These are phyloP conservation scores for Rhineura floridana DNA, from an alignment of 2,113 vertebrate species.

Conservation along the genomic window DNA sequence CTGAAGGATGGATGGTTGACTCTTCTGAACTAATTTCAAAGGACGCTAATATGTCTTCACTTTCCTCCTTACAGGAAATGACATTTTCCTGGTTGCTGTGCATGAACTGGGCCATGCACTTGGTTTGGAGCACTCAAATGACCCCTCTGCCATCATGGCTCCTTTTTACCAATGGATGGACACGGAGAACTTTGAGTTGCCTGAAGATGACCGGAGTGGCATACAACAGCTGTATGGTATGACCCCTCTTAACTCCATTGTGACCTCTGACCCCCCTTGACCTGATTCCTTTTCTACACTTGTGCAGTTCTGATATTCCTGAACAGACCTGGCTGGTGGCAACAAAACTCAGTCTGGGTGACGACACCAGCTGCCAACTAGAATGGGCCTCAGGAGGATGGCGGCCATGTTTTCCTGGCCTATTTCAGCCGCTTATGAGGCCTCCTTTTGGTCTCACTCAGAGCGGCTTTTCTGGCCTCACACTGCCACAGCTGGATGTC, in stretches of 20 bases:
- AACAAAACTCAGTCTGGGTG: background rate
- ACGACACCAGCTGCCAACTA: too few species aligned
- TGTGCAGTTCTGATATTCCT: background rate
- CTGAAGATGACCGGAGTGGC: constrained; percentile 86
- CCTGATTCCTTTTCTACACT: background rate
- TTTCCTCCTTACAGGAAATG: constrained; percentile 77
- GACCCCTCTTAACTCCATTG: background rate
- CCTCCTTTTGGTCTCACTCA: background rate
- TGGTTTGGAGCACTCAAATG: constrained; percentile 89
- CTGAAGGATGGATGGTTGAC: too few species aligned
- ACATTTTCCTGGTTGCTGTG: constrained; percentile 90
- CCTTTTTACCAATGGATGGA: constrained; percentile 96
- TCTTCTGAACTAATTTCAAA: background rate
- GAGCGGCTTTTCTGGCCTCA: background rate
- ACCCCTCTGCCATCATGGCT: constrained; percentile 91
- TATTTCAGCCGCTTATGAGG: background rate
- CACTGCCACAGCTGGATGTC: too few species aligned
- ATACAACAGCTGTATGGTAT: constrained; percentile 89
- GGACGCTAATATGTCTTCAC: rapidly evolving
- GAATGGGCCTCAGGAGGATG: background rate
- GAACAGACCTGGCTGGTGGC: background rate
- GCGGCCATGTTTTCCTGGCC: background rate
- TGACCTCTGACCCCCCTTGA: background rate
- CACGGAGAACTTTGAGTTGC: constrained; percentile 87
- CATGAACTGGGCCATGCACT: constrained; percentile 91